Percentiles rank a stretch among this genome's conserved stretches.
phyloP scores from a whole-genome alignment of 2,113 vertebrate genomes.

The Apaloderma vittatum region DNA sequence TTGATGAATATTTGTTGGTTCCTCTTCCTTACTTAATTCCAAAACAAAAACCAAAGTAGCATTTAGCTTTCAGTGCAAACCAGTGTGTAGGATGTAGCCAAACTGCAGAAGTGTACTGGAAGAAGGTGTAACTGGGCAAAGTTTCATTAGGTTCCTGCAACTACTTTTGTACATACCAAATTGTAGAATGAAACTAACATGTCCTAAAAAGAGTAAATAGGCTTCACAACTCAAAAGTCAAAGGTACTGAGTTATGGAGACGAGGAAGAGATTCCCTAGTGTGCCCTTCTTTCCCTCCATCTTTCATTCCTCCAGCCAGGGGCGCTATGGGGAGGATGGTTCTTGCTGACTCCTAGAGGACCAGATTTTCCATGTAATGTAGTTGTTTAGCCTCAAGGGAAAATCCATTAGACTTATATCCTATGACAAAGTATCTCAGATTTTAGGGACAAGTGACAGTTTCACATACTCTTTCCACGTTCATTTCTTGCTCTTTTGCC shows the following conservation, averaged over 20 bases:
- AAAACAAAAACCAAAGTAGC: background rate
- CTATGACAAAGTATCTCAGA: background rate
- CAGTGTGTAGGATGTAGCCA: rapidly evolving
- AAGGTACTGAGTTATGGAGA: background rate
- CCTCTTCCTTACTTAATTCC: background rate
- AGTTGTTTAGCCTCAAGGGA: background rate
- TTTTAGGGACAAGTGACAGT: background rate
- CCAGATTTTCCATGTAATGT: background rate
- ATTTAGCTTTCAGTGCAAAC: background rate
- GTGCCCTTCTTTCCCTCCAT: background rate
- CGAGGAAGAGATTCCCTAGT: background rate
- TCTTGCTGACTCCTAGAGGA: background rate
- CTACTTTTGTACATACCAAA: background rate
- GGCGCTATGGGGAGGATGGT: rapidly evolving
- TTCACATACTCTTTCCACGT: background rate
- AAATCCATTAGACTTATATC: background rate
- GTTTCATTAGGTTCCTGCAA: background rate
- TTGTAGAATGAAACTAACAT: background rate
- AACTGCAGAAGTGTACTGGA: background rate
- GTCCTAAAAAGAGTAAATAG: background rate
- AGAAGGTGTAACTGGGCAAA: background rate
- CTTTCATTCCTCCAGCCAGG: background rate
- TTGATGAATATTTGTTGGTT: background rate
- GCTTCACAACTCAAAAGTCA: background rate
- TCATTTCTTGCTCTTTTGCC: background rate